Base-by-base conservation (phyloP, 2,113 vertebrate species). In the Grantiella picta region DNA sequence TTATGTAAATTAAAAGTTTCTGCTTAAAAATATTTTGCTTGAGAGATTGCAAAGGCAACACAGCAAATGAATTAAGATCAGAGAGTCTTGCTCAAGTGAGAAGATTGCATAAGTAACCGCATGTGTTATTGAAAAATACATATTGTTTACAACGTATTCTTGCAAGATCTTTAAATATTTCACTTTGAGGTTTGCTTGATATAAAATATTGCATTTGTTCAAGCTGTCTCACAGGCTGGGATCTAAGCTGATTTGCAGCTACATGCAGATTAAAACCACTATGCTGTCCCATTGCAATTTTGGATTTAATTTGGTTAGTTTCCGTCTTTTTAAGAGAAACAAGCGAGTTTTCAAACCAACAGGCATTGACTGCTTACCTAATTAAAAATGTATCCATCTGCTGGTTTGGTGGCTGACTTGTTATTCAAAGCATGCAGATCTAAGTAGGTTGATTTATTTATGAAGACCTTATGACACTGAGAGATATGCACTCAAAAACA, bases 381-480 rank as follows among this genome's bases (percentile, higher is more conserved):
- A 98, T 98, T 98, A 98, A 97, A 98, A 97, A 98, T 98, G 96
- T 97, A 92, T 93, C 98, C 98, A 97, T 98, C 98, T 98, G 98
- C 94, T 97, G 68, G 88, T 60, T 90, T 92, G 79, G 94, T 95
- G 93, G 94, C 92, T 97, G 95, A 60, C 86, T 98, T 93, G 94
- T 94, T 95, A 94, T 97, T 97, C 97, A 97, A 94, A 97, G 96
- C 94, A 96, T 95, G 93, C 94, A 95, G 92, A 97, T 97, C 85
- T 96, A 93, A 98, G 97, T 94, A 89, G 93, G 88, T 91, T 98
- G 97, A 95, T 98, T 98, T 98, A 98, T 98, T 98, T 98, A 97
- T 98, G 97, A 98, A 97, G 96, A 97, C 94, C 96, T 97, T 95
- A 57, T 94, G 92, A 97, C 97, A 97, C 95, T 86, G 93, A 96